phyloP scores from a whole-genome alignment of 2,113 vertebrate genomes.

The Mobula birostris region DNA sequence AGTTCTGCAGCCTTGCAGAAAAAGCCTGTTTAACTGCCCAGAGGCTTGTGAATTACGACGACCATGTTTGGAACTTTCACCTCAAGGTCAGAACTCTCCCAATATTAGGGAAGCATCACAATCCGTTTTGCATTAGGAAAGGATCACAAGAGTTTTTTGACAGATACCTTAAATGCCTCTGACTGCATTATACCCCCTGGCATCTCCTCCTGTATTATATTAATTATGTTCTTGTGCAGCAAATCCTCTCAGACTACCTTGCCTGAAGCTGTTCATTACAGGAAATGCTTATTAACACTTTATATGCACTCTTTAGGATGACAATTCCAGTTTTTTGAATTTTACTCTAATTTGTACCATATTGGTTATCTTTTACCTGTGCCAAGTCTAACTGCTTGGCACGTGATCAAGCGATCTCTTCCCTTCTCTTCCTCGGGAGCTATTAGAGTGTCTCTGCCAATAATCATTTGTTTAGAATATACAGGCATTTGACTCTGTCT shows the following conservation, averaged over 20 bases:
- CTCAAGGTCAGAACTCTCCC: conserved; percentile 81
- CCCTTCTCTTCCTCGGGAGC: background rate
- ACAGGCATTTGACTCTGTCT: background rate
- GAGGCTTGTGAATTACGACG: conserved; percentile 89
- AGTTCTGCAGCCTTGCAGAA: conserved; percentile 86
- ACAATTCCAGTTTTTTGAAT: background rate
- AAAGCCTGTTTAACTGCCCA: conserved; percentile 75
- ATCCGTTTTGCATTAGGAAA: conserved; percentile 69
- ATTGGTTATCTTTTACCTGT: background rate
- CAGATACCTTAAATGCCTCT: conserved; percentile 32
- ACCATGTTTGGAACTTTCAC: conserved; percentile 88
- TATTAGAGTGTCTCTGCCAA: background rate
- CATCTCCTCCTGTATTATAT: conserved; percentile 36
- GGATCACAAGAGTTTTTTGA: conserved; percentile 70
- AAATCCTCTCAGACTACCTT: conserved; percentile 30
- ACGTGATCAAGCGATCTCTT: background rate
- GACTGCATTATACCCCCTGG: conserved; percentile 26
- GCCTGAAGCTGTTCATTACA: conserved; percentile 33
- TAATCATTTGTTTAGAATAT: background rate
- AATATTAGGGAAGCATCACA: conserved; percentile 69
- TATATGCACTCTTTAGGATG: background rate
- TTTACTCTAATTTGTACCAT: background rate
- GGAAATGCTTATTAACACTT: conserved; percentile 35
- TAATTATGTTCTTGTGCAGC: conserved; percentile 32
- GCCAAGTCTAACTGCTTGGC: background rate